Evolutionary conservation across 1,140 invertebrate genomes (phyloP).

Genomic region (Calosoma granatense): DNA sequence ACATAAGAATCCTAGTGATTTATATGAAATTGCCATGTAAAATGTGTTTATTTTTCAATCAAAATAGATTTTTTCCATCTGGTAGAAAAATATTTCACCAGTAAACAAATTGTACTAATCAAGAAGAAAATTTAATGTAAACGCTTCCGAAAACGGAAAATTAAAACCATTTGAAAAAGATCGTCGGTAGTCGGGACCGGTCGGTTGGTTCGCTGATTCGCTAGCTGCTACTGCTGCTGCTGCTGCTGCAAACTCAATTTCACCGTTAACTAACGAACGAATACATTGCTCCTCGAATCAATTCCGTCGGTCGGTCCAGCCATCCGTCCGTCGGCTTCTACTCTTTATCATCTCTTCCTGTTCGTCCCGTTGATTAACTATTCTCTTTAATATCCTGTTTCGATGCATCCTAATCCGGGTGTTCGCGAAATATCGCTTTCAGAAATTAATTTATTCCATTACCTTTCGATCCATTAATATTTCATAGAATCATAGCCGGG

Average conservation of each 20-base stretch:
- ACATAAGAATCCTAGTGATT: no score
- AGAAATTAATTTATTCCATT: slow-evolving; percentile 39
- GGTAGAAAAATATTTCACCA: no score
- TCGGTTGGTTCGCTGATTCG: neutral
- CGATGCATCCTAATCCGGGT: slow-evolving; percentile 18
- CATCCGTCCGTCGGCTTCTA: neutral
- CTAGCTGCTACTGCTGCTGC: neutral
- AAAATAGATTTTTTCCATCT: no score
- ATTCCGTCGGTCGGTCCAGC: neutral
- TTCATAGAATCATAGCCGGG: slow-evolving; percentile 32
- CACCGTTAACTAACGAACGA: neutral
- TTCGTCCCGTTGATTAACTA: slow-evolving; percentile 27
- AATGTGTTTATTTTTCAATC: no score
- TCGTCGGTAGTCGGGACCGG: neutral
- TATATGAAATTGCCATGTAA: no score
- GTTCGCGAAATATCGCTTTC: slow-evolving; percentile 34
- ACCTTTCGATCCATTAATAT: slow-evolving; percentile 37
- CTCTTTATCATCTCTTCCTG: neutral
- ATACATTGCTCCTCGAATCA: neutral
- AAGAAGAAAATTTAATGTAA: neutral
- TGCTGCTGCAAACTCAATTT: neutral
- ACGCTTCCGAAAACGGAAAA: neutral
- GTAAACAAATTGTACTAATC: no score
- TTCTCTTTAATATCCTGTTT: slow-evolving; percentile 33
- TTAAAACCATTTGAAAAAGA: neutral